These are phyloP conservation scores for Otolemur crassicaudatus DNA, from an alignment of 2,797 vertebrate species.

Conservation along the genomic window DNA sequence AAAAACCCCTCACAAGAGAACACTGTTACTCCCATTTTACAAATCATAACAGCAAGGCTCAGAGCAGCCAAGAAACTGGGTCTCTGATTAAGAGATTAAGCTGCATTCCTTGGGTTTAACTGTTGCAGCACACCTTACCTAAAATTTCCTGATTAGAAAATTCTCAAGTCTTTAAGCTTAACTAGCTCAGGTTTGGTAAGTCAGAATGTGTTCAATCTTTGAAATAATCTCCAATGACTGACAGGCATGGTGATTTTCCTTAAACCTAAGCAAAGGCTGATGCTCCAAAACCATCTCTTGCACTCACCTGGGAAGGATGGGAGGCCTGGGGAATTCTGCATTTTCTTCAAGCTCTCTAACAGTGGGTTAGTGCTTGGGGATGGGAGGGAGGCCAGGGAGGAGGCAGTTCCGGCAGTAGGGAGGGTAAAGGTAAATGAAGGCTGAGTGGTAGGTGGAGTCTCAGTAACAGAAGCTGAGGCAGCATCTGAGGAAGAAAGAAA, in stretches of 20 bases:
- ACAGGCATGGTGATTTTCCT: not conserved
- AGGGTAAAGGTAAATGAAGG: conserved; percentile 70
- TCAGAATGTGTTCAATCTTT: not conserved
- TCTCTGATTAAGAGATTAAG: not conserved
- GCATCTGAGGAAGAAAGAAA: conserved; percentile 71
- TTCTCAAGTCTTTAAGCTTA: not conserved
- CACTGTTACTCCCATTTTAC: not conserved
- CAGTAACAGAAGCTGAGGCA: conserved; percentile 68
- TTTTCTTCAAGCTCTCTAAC: conserved; percentile 93
- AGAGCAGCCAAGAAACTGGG: not conserved
- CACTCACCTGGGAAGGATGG: conserved; percentile 79
- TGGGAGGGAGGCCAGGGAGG: conserved; percentile 12
- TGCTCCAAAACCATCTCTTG: not conserved
- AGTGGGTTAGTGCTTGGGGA: conserved; percentile 84
- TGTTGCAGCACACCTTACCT: not conserved
- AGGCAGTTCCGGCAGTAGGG: not conserved
- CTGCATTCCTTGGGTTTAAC: not conserved
- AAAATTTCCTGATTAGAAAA: not conserved
- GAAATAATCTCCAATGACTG: not conserved
- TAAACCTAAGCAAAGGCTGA: not conserved
- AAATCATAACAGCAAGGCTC: not conserved
- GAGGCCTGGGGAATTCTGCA: conserved; percentile 86
- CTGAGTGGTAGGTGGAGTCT: conserved; percentile 78
- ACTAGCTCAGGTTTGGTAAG: not conserved
- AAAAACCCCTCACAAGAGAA: too few species aligned